These are phyloP conservation scores for Chaenocephalus aceratus DNA, from an alignment of 2,113 vertebrate species.

Conservation along the genomic window DNA sequence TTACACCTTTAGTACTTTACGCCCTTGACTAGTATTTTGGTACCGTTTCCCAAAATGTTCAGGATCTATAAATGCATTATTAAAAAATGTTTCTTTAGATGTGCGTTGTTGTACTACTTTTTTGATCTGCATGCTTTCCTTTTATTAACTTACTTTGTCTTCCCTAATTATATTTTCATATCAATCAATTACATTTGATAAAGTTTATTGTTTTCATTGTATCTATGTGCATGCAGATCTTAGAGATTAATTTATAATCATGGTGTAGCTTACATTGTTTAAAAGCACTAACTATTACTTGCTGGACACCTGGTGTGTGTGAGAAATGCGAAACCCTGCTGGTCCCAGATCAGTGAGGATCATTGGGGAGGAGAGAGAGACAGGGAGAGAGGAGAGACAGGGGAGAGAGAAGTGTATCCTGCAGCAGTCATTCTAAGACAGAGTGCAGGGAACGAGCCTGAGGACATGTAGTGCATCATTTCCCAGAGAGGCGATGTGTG, in stretches of 20 bases:
- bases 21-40: not conserved
- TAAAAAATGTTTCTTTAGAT: not conserved
- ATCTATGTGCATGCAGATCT: too few relatives aligned
- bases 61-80: not conserved
- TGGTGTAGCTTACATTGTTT: not conserved
- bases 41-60: not conserved
- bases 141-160: not conserved
- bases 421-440: conserved; percentile 10
- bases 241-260: not conserved
- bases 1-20: too few relatives aligned
- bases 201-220: too few relatives aligned
- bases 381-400: conserved; percentile 20
- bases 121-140: not conserved
- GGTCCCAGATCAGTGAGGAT: conserved; percentile 48
- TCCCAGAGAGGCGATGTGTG: not conserved
- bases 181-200: too few relatives aligned
- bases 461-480: not conserved
- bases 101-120: not conserved
- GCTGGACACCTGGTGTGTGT: conserved; percentile 29
- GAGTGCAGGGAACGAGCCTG: not conserved
- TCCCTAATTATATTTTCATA: too few relatives aligned
- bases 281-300: not conserved
- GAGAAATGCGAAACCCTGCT: conserved; percentile 52
- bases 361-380: conserved; percentile 52
- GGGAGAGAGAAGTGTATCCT: not conserved